Base-by-base conservation (phyloP, 2,888 invertebrate species). In the Cynaeus angustus region DNA sequence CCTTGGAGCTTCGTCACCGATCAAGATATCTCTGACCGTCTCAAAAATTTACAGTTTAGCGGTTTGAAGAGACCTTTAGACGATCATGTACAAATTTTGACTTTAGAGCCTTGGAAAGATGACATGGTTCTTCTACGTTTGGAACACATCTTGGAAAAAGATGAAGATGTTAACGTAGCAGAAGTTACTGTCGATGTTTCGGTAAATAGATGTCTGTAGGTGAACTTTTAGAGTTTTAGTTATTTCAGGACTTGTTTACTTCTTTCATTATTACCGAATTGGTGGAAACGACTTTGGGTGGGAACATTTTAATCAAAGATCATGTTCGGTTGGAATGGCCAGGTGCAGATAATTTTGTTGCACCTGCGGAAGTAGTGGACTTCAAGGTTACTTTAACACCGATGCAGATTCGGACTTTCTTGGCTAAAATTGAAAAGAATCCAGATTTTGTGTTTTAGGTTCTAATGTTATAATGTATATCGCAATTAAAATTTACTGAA, bases 41-140 rank as follows among this genome's bases (percentile, higher is more conserved):
- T 66, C 7, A 37, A 61, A 41, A 50, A 43, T 41, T 8, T 46
- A 8, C 16, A 67, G 21, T 71, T 48, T 14, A 71, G 67, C 50
- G 33, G 12, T 52, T 38, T 75, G 91, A 3, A 77, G 86, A 0
- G 75, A 81, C 79, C 85, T 0, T 78, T 95, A 3, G 93, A 94
- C 0, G 82, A 85, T 21, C 92, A 92, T 43, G 84, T 95, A 0
- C 91, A 94, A 78, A 83, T 96, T 37, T 83, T 96, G 5, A 94
- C 94, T 0, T 78, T 95, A 48, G 95, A 95, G 77, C 93, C 93
- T 0, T 93, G 92, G 91, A 87, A 87, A 28, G 72, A 73, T 13
- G 82, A 85, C 0, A 86, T 87, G 8, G 70, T 93, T 1, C 83
- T 96, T 7, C 74, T 96, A 0, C 88, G 95, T 10, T 82, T 96